A percentile compares a stretch with the other conserved stretches of the same genome.
Conservation (phyloP, 2,113 vertebrate species). For the Scortum barcoo region DNA sequence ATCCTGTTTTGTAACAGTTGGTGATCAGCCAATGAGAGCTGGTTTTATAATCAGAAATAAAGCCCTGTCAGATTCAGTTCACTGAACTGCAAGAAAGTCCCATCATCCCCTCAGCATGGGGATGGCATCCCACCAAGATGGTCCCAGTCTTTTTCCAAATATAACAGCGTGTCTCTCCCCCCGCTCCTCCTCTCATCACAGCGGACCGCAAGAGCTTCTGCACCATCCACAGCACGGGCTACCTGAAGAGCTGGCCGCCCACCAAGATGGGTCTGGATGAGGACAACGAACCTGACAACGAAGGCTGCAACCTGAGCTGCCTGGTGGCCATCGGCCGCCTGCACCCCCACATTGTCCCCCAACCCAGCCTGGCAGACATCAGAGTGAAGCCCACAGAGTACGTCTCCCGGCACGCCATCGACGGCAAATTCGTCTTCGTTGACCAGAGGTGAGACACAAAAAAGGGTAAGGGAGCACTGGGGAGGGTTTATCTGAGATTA, state of each 20-base stretch:
- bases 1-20: not conserved
- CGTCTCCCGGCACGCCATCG: slow-evolving; percentile 96
- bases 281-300: slow-evolving; percentile 96
- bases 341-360: slow-evolving; percentile 94
- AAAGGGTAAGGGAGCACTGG: no score
- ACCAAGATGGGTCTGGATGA: slow-evolving; percentile 98
- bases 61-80: slow-evolving; percentile 8
- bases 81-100: slow-evolving; percentile 9
- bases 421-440: slow-evolving; percentile 99
- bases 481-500: not conserved
- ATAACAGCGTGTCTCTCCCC: not conserved
- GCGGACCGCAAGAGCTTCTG: slow-evolving; percentile 99
- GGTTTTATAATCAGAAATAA: not conserved
- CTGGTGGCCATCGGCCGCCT: slow-evolving; percentile 97
- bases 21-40: not conserved
- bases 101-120: slow-evolving; percentile 29
- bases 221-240: slow-evolving; percentile 99
- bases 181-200: slow-evolving; percentile 62
- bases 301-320: slow-evolving; percentile 98
- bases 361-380: slow-evolving; percentile 93
- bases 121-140: not conserved
- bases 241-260: slow-evolving; percentile 98
- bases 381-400: slow-evolving; percentile 97
- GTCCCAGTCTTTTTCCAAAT: not conserved
- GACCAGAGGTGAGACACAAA: slow-evolving; percentile 93